A percentile compares a stretch with the other conserved stretches of the same genome.
These are phyloP conservation scores for Lutjanus argentimaculatus DNA, from an alignment of 2,797 vertebrate species.

Conservation along the genomic window DNA sequence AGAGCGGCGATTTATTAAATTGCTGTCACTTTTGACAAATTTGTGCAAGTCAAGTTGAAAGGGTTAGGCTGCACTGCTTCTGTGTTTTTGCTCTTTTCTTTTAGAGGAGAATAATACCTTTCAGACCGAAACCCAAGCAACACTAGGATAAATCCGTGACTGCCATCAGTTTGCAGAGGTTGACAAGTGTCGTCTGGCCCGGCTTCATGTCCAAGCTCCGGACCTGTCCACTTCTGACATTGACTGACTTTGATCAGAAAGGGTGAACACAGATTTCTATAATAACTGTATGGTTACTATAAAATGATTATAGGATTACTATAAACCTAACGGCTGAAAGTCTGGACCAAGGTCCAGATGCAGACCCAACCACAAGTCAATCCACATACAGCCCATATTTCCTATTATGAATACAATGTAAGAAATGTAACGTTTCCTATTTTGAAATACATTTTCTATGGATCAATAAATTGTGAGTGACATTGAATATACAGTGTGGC, in stretches of 20 bases:
- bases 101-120: slow-evolving; percentile 47
- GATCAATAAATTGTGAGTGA: no score
- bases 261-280: background rate
- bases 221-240: background rate
- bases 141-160: slow-evolving; percentile 24
- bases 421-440: no score
- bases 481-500: no score
- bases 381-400: no score
- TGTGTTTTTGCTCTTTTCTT: slow-evolving; percentile 64
- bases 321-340: background rate
- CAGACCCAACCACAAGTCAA: no score
- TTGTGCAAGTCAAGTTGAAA: slow-evolving; percentile 84
- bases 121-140: slow-evolving; percentile 34
- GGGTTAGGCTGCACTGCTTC: slow-evolving; percentile 71
- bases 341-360: no score
- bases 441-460: no score
- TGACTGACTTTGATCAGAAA: slow-evolving; percentile 22
- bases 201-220: slow-evolving; percentile 9
- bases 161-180: slow-evolving; percentile 6
- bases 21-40: slow-evolving; percentile 91
- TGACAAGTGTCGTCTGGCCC: slow-evolving; percentile 6
- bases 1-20: slow-evolving; percentile 88
- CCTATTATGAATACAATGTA: no score
- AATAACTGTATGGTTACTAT: background rate
- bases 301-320: background rate